Base-by-base conservation (phyloP, 2,888 invertebrate species). In the Ophioninae sp. region DNA sequence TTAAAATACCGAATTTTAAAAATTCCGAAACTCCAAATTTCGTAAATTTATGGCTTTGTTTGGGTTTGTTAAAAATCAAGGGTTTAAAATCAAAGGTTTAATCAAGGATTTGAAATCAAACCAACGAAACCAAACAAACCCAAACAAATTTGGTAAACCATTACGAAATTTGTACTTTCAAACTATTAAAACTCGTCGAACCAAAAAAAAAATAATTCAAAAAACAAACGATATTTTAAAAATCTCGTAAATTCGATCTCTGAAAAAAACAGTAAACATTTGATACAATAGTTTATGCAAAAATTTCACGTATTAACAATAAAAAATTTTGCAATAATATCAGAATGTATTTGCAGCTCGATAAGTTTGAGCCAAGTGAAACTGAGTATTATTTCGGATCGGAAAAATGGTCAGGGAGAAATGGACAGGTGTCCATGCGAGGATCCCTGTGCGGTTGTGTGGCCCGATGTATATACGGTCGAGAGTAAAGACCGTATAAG, bases 341-440 rank as follows among this genome's bases (percentile, higher is more conserved):
- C 17, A 30, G 51, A 13, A 13, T 51, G 17, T 51, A 0, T 51
- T 51, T 13, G 5, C 13, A 13, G 17, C 13, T 51, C 51, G 51
- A 51, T 13, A 51, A 51, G 51, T 17, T 30, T 2, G 17, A 51
- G 51, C 51, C 0, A 51, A 51, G 17, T 13, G 51, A 51, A 51
- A 51, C 17, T 13, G 13, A 51, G 17, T 22, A 37, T 51, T 51
- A 17, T 65, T 75, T 17, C 6, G n/a, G 56, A 51, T 17, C 6
- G 20, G 39, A 37, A 30, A 20, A 73, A 44, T 64, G 61, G 22
- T 64, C 8, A 65, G 64, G 7, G 22, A 69, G 58, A 30, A 58
- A 67, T 30, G 23, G 74, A 72, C 81, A 84, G 81, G 83, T 84
- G 83, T 83, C 39, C 51, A 74, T 64, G 30, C 44, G 30, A 74